These are phyloP conservation scores for Pocillopora damicornis DNA, from an alignment of 64 coral and sea anemone genomes.

Conservation along the genomic window DNA sequence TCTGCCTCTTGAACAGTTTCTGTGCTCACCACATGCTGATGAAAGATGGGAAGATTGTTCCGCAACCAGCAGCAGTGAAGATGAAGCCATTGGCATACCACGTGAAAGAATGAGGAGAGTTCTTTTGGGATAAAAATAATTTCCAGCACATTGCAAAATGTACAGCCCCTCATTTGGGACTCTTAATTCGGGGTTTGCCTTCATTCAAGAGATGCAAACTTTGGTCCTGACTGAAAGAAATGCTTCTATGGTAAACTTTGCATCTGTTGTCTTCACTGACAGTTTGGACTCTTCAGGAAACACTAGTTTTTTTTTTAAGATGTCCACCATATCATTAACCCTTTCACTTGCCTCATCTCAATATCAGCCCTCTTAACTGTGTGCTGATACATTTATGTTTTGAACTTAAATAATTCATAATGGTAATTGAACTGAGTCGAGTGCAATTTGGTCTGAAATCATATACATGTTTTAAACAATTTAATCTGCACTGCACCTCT, in stretches of 20 bases:
- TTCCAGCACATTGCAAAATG: not conserved
- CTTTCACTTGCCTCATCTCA: no score
- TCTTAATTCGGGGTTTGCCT: no score
- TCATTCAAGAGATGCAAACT: not conserved
- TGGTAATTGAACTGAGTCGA: no score
- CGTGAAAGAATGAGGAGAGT: constrained; percentile 82
- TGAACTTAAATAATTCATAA: no score
- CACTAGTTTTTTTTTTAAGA: no score
- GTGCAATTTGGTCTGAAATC: no score
- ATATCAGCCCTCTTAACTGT: no score
- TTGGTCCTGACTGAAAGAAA: not conserved
- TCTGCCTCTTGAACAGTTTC: constrained; percentile 90
- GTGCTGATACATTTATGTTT: no score
- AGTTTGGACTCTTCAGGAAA: no score
- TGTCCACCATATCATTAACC: no score
- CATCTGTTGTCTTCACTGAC: not conserved
- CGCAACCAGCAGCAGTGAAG: constrained; percentile 68
- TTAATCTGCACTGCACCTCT: no score
- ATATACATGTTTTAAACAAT: no score
- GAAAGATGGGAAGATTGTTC: constrained; percentile 81
- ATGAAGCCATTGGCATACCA: constrained; percentile 67
- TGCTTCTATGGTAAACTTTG: not conserved
- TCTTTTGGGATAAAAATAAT: constrained; percentile 60
- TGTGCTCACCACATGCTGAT: constrained; percentile 97
- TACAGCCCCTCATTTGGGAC: not conserved